A percentile compares a stretch with the other conserved stretches of the same genome.
Evolutionary conservation across 1,140 invertebrate genomes (phyloP).

Genomic region (Nylanderia fulva): DNA sequence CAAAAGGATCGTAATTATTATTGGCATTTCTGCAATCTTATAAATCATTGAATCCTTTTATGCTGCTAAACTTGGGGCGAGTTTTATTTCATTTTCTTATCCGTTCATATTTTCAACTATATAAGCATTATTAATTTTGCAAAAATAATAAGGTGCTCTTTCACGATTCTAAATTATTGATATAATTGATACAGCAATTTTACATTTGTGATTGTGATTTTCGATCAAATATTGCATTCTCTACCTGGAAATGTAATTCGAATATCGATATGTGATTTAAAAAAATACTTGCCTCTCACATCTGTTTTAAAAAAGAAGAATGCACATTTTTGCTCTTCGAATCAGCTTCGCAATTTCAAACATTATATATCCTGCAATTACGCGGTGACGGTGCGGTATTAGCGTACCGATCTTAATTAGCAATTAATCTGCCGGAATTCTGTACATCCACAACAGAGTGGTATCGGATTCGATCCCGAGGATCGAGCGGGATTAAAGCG

Average conservation of each 20-base stretch:
- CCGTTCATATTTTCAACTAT: background rate
- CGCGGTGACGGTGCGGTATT: background rate
- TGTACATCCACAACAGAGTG: slow-evolving; percentile 40
- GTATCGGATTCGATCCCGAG: slow-evolving; percentile 15
- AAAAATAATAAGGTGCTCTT: background rate
- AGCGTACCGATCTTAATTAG: slow-evolving; percentile 58
- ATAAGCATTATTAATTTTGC: background rate
- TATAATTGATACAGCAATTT: background rate
- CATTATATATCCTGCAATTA: slow-evolving; percentile 6
- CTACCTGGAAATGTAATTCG: background rate
- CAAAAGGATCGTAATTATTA: background rate
- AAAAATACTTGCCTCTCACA: background rate
- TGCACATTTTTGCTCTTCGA: background rate
- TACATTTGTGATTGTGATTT: background rate
- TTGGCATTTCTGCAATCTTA: background rate
- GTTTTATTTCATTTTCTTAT: background rate
- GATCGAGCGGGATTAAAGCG: slow-evolving; percentile 53
- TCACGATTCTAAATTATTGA: background rate
- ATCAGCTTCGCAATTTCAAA: slow-evolving; percentile 10
- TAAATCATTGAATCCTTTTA: background rate
- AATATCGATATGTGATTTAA: background rate
- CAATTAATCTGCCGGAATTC: slow-evolving; percentile 54
- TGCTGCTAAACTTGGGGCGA: background rate
- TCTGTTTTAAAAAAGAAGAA: background rate
- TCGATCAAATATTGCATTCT: background rate